phyloP scores from a whole-genome alignment of 1,140 invertebrate genomes.

The Aphis craccivora region DNA sequence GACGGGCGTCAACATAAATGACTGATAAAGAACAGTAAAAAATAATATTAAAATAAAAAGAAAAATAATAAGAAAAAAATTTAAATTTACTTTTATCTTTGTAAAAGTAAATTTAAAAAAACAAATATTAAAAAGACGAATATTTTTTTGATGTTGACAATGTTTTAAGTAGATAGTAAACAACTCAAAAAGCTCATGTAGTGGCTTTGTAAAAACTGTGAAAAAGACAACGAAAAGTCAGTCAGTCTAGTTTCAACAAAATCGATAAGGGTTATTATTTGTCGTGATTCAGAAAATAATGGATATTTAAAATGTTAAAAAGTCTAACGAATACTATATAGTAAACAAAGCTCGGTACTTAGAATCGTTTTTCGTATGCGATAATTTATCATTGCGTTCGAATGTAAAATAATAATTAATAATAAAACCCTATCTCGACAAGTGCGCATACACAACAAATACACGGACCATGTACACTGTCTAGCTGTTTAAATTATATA shows the following conservation, averaged over 20 bases:
- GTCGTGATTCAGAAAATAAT: background rate
- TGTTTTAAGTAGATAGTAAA: background rate
- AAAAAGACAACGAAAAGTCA: background rate
- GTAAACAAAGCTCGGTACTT: background rate
- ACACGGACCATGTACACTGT: background rate
- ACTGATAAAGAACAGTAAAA: background rate
- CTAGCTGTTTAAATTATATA: background rate
- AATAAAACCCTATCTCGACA: background rate
- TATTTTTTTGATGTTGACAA: background rate
- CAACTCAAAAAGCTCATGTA: background rate
- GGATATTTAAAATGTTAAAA: conserved; percentile 5
- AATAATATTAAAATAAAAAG: background rate
- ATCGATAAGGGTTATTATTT: background rate
- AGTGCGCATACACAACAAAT: background rate
- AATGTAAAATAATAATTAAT: background rate
- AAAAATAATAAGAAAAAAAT: background rate
- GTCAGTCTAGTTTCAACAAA: background rate
- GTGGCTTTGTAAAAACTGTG: background rate
- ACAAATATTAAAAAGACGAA: background rate
- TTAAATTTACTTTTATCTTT: background rate
- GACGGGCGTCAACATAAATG: background rate
- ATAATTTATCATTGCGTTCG: background rate
- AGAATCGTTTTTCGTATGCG: background rate
- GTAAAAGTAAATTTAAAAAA: no score
- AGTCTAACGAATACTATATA: background rate